Percentiles rank a stretch among this genome's conserved stretches.
These are phyloP conservation scores for Euura saliciscinereae DNA, from an alignment of 1,140 invertebrate species.

Conservation along the genomic window DNA sequence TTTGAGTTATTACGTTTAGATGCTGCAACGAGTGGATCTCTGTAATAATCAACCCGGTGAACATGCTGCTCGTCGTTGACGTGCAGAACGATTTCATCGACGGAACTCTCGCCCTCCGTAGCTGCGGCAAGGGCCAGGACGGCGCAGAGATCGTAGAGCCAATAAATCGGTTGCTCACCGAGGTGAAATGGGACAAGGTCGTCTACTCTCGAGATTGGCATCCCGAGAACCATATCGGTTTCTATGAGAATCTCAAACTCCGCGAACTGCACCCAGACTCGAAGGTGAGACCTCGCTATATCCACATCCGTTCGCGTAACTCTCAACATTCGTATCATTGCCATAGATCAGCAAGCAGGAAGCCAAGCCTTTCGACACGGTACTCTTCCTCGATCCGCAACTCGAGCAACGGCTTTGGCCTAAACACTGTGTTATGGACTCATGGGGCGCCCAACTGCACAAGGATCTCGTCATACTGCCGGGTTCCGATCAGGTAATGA, in stretches of 20 bases:
- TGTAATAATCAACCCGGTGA: conserved; percentile 58
- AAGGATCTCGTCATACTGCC: conserved; percentile 67
- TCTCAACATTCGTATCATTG: conserved; percentile 31
- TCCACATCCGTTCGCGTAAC: not conserved
- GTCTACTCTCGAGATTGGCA: conserved; percentile 85
- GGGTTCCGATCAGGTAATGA: conserved; percentile 39
- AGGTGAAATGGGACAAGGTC: conserved; percentile 70
- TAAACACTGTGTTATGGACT: conserved; percentile 76
- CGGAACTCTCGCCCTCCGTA: conserved; percentile 72
- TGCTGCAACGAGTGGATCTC: conserved; percentile 40
- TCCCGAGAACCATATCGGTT: conserved; percentile 80
- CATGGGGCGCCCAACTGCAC: conserved; percentile 78
- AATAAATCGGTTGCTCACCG: conserved; percentile 73
- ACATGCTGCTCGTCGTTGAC: conserved; percentile 76
- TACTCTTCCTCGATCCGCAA: conserved; percentile 69
- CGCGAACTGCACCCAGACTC: conserved; percentile 60
- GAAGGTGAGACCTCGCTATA: conserved; percentile 32
- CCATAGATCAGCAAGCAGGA: conserved; percentile 56
- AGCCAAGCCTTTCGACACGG: conserved; percentile 71
- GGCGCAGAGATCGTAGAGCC: conserved; percentile 68
- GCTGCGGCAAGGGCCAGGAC: conserved; percentile 71
- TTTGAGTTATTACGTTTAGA: conserved; percentile 30
- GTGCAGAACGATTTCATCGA: conserved; percentile 87
- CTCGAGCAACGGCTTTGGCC: conserved; percentile 77
- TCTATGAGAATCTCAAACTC: conserved; percentile 71